phyloP scores from a whole-genome alignment of 2,888 invertebrate species.

The Oxytorus armatus region DNA sequence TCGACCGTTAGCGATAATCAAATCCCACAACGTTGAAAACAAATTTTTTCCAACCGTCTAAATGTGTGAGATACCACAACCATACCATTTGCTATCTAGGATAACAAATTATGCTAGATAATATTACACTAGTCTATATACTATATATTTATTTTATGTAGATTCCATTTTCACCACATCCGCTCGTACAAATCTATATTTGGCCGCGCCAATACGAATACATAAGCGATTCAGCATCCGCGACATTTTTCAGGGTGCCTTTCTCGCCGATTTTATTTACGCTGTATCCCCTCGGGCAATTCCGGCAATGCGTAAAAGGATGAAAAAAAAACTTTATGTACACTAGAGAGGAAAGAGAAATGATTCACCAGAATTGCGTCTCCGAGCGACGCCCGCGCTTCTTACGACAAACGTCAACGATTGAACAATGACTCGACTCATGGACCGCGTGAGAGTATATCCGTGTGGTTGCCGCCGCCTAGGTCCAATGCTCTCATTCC shows the following conservation, averaged over 20 bases:
- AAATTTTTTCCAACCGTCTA: too few relatives aligned
- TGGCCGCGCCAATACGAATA: conserved; percentile 4
- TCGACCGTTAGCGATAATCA: too few relatives aligned
- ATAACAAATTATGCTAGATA: too few relatives aligned
- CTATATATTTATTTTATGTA: too few relatives aligned
- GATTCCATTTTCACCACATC: too few relatives aligned
- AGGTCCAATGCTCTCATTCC: conserved; percentile 57
- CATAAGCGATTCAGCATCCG: conserved; percentile 20
- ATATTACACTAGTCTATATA: too few relatives aligned
- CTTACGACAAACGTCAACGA: conserved; percentile 64
- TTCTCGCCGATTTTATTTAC: conserved; percentile 29
- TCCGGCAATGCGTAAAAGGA: conserved; percentile 14
- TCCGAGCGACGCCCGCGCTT: conserved; percentile 55
- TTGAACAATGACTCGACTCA: conserved; percentile 69
- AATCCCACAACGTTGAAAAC: too few relatives aligned
- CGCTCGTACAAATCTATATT: background rate
- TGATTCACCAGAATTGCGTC: conserved; percentile 57
- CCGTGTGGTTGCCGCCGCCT: conserved; percentile 15
- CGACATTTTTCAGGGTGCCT: conserved; percentile 35
- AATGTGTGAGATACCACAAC: too few relatives aligned
- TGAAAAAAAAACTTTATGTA: conserved; percentile 6
- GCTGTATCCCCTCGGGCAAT: conserved; percentile 55
- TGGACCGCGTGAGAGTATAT: conserved; percentile 55
- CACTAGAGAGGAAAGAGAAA: conserved; percentile 45
- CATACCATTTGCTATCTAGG: too few relatives aligned